Evolutionary conservation across 1,140 invertebrate genomes (phyloP).

Genomic region (Hydropsyche tenuis): DNA sequence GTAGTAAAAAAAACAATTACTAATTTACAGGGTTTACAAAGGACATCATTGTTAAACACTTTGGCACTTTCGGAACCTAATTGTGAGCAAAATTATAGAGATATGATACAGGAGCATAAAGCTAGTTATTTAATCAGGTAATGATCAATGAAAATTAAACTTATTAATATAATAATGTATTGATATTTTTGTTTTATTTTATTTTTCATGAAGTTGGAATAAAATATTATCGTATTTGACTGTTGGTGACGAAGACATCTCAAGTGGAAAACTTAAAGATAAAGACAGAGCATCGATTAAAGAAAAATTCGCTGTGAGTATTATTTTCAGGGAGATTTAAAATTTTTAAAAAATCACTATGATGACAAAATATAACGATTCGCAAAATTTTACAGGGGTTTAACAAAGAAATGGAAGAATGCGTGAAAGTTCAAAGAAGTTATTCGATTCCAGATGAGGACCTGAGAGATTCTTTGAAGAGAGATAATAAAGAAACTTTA

Average conservation of each 20-base stretch:
- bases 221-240: conserved; percentile 78
- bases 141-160: conserved; percentile 9
- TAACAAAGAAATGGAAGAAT: conserved; percentile 95
- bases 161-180: not conserved
- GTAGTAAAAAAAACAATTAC: conserved; percentile 23
- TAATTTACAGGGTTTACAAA: conserved; percentile 72
- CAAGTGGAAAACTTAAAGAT: conserved; percentile 79
- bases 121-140: conserved; percentile 79
- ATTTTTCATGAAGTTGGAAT: conserved; percentile 72
- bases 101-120: conserved; percentile 83
- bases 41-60: conserved; percentile 82
- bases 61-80: conserved; percentile 80
- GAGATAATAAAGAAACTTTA: conserved; percentile 85
- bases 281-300: conserved; percentile 91
- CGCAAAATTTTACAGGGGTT: conserved; percentile 71
- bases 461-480: conserved; percentile 80
- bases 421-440: conserved; percentile 80
- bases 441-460: conserved; percentile 94
- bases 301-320: conserved; percentile 87
- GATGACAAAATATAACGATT: conserved; percentile 5
- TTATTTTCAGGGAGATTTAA: too few species aligned
- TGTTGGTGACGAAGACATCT: conserved; percentile 70
- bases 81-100: conserved; percentile 82
- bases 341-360: too few species aligned
- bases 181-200: conserved; percentile 13